A percentile compares a stretch with the other conserved stretches of the same genome.
Conservation (phyloP, 2,888 invertebrate genomes). For the Perithous albicinctus region DNA sequence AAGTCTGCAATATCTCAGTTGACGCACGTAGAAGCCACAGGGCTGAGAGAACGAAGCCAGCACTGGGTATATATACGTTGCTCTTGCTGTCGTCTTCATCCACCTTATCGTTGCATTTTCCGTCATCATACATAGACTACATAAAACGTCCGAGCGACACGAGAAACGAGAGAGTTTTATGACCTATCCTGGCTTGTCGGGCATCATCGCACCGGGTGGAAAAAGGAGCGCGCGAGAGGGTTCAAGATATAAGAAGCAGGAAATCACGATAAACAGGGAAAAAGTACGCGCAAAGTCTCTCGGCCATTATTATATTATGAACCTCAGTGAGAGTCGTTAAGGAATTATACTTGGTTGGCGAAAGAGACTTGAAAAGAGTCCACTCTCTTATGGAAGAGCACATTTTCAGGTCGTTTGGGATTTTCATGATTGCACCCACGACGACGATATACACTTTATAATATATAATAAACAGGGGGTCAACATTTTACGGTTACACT, state of each 20-base stretch:
- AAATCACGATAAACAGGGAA: conserved; percentile 32
- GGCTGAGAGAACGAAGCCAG: conserved; percentile 23
- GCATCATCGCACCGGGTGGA: conserved; percentile 10
- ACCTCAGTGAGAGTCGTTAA: conserved; percentile 48
- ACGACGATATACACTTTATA: conserved; percentile 21
- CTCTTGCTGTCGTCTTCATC: conserved; percentile 28
- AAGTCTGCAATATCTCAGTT: conserved; percentile 68
- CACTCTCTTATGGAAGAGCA: background rate
- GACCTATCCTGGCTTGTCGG: conserved; percentile 41
- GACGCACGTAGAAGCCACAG: conserved; percentile 65
- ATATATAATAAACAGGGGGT: conserved; percentile 1
- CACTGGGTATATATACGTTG: conserved; percentile 31
- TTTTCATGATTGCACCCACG: conserved; percentile 29
- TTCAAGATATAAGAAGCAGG: background rate
- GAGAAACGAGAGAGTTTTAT: conserved; percentile 40
- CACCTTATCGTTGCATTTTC: conserved; percentile 40
- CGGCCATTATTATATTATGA: conserved; percentile 48
- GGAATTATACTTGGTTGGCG: conserved; percentile 32
- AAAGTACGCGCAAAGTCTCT: conserved; percentile 22
- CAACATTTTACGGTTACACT: conserved; percentile 12
- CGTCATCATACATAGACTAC: conserved; percentile 16
- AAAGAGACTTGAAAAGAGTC: conserved; percentile 21
- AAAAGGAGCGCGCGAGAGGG: conserved; percentile 1
- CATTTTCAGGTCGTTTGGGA: conserved; percentile 24
- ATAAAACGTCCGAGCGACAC: background rate